These are phyloP conservation scores for Ceriagrion tenellum DNA, from an alignment of 2,888 invertebrate species.

Conservation along the genomic window DNA sequence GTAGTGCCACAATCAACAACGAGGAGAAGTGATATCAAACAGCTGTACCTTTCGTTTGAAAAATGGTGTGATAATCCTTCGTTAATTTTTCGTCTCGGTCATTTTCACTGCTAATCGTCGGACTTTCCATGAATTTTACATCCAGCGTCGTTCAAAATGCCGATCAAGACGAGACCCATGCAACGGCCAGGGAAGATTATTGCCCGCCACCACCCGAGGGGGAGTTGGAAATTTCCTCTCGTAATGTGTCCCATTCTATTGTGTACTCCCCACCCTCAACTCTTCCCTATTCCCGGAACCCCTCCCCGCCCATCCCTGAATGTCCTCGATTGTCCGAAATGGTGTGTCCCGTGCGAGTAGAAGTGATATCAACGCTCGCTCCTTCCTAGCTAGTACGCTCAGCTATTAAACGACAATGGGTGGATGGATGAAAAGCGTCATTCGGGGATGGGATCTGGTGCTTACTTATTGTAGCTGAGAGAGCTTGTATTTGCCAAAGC, in stretches of 20 bases:
- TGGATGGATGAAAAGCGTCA: conserved; percentile 46
- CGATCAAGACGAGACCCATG: too few relatives aligned
- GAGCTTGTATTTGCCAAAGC: not conserved
- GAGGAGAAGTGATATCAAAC: too few relatives aligned
- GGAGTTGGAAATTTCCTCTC: not conserved
- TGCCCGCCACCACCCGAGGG: conserved; percentile 14
- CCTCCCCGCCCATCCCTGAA: not conserved
- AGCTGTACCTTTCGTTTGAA: too few relatives aligned
- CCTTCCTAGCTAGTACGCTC: not conserved
- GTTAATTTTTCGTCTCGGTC: too few relatives aligned
- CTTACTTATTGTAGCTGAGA: conserved; percentile 25
- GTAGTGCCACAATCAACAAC: too few relatives aligned
- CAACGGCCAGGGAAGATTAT: too few relatives aligned
- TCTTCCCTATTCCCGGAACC: not conserved
- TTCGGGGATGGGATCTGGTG: not conserved
- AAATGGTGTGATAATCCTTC: too few relatives aligned
- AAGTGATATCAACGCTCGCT: conserved; percentile 29
- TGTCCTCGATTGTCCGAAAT: conserved; percentile 23
- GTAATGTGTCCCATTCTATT: not conserved
- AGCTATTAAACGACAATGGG: conserved; percentile 47
- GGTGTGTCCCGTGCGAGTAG: not conserved
- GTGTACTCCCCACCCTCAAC: not conserved
- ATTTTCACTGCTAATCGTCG: too few relatives aligned
- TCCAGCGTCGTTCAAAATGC: too few relatives aligned
- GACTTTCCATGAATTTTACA: too few relatives aligned